Percentiles rank a stretch among this genome's conserved stretches.
Evolutionary conservation across 2,888 invertebrate species (phyloP).

Genomic region (Amphiduros pacificus): DNA sequence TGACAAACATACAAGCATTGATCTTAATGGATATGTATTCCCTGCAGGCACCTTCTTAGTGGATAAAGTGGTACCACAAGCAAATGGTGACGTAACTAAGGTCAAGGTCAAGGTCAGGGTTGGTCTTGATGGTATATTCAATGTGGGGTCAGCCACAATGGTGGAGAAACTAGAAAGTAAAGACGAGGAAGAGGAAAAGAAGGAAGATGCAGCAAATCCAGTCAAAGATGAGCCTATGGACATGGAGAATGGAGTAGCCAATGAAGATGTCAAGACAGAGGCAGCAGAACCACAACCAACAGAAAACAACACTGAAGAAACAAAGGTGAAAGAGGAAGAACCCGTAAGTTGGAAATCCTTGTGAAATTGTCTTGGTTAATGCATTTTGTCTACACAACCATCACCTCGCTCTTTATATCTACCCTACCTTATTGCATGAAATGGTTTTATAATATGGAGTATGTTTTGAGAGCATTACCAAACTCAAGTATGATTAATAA

Average conservation of each 20-base stretch:
- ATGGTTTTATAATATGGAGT: too few species aligned
- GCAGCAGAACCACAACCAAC: neutral
- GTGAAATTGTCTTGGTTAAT: too few species aligned
- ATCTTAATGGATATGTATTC: neutral
- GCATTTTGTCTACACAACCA: too few species aligned
- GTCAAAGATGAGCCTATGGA: conserved; percentile 51
- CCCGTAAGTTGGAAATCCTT: neutral
- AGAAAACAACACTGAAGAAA: neutral
- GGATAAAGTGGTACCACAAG: conserved; percentile 72
- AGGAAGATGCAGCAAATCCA: conserved; percentile 42
- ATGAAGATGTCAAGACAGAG: conserved; percentile 35
- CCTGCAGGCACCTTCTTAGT: conserved; percentile 59
- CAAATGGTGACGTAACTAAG: conserved; percentile 89
- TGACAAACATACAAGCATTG: too few species aligned
- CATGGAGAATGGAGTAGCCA: conserved; percentile 21
- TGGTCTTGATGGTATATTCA: conserved; percentile 90
- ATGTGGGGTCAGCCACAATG: conserved; percentile 79
- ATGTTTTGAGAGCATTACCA: too few species aligned
- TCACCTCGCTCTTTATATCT: too few species aligned
- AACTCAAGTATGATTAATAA: too few species aligned
- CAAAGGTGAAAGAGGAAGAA: conserved; percentile 29
- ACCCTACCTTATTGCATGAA: too few species aligned
- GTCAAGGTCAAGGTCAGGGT: conserved; percentile 91
- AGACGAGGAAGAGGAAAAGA: conserved; percentile 45
- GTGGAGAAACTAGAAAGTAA: conserved; percentile 53